phyloP scores from a whole-genome alignment of 1,140 invertebrate genomes.

The Eubasilissa regina region DNA sequence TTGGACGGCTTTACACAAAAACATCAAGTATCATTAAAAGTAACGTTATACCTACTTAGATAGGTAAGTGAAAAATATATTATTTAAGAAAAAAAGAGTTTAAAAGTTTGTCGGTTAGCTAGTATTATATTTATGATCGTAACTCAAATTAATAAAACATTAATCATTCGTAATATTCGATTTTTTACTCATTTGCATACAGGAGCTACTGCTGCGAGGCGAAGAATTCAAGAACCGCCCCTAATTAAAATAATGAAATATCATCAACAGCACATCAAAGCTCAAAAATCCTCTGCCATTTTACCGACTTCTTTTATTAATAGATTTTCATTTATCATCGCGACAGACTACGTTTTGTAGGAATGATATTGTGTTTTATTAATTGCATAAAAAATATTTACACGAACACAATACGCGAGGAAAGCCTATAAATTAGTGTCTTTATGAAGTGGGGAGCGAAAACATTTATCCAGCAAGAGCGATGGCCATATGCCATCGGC shows the following conservation, averaged over 20 bases:
- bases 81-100: too few relatives aligned
- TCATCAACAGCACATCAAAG: slow-evolving; percentile 42
- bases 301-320: slow-evolving; percentile 49
- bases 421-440: slow-evolving; percentile 25
- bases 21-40: too few relatives aligned
- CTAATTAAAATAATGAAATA: slow-evolving; percentile 58
- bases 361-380: slow-evolving; percentile 36
- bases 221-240: slow-evolving; percentile 43
- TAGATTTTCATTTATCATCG: slow-evolving; percentile 51
- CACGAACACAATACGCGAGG: slow-evolving; percentile 31
- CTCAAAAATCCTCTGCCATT: slow-evolving; percentile 35
- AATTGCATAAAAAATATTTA: slow-evolving; percentile 37
- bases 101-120: too few relatives aligned
- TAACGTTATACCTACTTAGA: too few relatives aligned
- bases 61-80: too few relatives aligned
- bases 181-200: slow-evolving; percentile 45
- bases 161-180: background rate
- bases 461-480: too few relatives aligned
- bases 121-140: too few relatives aligned
- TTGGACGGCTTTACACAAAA: too few relatives aligned
- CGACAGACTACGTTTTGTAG: background rate
- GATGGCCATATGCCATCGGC: too few relatives aligned
- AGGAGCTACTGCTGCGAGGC: too few relatives aligned
- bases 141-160: too few relatives aligned
- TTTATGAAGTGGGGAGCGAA: background rate